Evolutionary conservation across 1,140 invertebrate genomes (phyloP).

Genomic region (Drosophila hydei): DNA sequence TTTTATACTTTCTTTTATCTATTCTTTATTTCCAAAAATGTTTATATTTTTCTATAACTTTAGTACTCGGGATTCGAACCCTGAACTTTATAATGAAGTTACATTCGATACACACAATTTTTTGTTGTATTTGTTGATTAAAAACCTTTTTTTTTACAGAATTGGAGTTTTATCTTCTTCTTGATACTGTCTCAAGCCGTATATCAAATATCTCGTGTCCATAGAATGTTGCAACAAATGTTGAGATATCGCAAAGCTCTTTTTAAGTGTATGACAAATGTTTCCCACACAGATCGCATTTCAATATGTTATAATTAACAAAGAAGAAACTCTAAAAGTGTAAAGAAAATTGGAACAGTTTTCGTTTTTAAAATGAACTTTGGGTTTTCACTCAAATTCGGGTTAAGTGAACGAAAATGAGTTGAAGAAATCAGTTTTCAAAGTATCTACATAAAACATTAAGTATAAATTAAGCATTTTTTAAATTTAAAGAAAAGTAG

Average conservation of each 20-base stretch:
- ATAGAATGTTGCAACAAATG: background rate
- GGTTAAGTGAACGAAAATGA: slow-evolving; percentile 2
- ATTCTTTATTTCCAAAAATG: too few species aligned
- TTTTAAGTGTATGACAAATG: background rate
- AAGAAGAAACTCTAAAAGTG: background rate
- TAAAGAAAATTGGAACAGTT: background rate
- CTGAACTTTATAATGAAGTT: too few species aligned
- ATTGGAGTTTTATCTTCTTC: too few species aligned
- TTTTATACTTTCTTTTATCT: too few species aligned
- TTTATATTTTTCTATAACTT: too few species aligned
- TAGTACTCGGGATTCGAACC: too few species aligned
- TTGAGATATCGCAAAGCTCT: background rate
- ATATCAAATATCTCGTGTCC: background rate
- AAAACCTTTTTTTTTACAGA: too few species aligned
- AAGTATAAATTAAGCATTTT: slow-evolving; percentile 1
- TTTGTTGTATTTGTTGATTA: too few species aligned
- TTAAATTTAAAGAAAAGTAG: background rate
- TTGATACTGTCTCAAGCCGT: too few species aligned
- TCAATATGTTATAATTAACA: background rate
- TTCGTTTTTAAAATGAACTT: too few species aligned
- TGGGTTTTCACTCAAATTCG: background rate
- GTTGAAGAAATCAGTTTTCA: too few species aligned
- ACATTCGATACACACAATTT: too few species aligned
- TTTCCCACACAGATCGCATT: slow-evolving; percentile 6
- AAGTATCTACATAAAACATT: slow-evolving; percentile 3